These are phyloP conservation scores for Carterocephalus palaemon DNA, from an alignment of 2,888 invertebrate species.

Conservation along the genomic window DNA sequence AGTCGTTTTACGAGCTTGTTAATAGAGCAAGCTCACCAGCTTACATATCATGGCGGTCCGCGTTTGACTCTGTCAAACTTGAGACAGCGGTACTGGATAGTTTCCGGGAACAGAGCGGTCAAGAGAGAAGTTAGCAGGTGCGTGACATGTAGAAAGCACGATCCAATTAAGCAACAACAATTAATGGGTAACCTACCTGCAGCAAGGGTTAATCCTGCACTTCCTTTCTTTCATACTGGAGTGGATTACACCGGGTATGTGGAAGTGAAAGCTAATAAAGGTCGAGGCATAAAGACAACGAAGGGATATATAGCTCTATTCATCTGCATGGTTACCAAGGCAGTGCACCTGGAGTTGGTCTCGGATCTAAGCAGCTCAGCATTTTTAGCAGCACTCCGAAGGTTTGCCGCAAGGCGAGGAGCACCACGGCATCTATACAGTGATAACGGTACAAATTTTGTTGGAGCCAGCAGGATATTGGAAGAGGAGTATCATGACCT, in stretches of 20 bases:
- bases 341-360: slow-evolving; percentile 37
- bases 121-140: no score
- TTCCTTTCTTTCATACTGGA: slow-evolving; percentile 30
- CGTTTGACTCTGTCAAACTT: no score
- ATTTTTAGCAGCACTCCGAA: slow-evolving; percentile 34
- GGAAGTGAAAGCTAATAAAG: slow-evolving; percentile 27
- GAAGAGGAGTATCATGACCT: slow-evolving; percentile 24
- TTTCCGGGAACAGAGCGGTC: no score
- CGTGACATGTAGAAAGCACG: no score
- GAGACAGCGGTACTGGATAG: no score
- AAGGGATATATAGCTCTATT: slow-evolving; percentile 35
- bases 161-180: no score
- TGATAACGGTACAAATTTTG: slow-evolving; percentile 36
- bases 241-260: slow-evolving; percentile 31
- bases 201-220: slow-evolving; percentile 20
- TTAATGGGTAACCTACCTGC: no score
- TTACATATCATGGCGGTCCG: no score
- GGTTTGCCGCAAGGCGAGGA: slow-evolving; percentile 35
- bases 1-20: no score
- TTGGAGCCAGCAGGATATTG: slow-evolving; percentile 30
- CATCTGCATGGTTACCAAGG: slow-evolving; percentile 34
- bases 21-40: no score
- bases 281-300: slow-evolving; percentile 25
- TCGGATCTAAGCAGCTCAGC: slow-evolving; percentile 34
- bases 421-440: slow-evolving; percentile 33